A percentile compares a stretch with the other conserved stretches of the same genome.
phyloP scores from a whole-genome alignment of 2,797 vertebrate species.

The Phaenicophaeus curvirostris region DNA sequence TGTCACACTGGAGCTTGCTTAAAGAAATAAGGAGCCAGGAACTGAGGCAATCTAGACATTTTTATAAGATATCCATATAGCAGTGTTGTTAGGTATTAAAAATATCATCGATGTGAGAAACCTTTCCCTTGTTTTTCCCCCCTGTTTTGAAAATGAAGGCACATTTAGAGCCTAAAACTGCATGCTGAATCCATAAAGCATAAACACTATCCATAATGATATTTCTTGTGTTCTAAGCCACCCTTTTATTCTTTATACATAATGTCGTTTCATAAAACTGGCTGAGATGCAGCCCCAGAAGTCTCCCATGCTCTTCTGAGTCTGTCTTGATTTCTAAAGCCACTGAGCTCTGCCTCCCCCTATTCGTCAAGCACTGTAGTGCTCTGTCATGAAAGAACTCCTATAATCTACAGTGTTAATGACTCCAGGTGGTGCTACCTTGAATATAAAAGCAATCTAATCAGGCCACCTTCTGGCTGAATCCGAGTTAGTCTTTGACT shows the following conservation, averaged over 20 bases:
- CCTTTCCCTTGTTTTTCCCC: background rate
- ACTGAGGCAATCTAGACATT: background rate
- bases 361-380: background rate
- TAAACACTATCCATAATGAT: background rate
- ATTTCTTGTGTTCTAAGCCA: background rate
- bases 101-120: background rate
- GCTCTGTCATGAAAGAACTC: background rate
- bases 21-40: background rate
- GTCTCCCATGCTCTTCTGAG: background rate
- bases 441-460: constrained; percentile 68
- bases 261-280: background rate
- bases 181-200: background rate
- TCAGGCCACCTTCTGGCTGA: constrained; percentile 72
- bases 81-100: background rate
- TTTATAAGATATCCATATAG: background rate
- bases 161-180: background rate
- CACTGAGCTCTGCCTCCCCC: background rate
- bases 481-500: constrained; percentile 45
- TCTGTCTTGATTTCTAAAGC: background rate
- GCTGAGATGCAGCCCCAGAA: background rate
- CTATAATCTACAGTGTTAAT: constrained; percentile 1
- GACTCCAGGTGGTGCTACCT: constrained; percentile 31
- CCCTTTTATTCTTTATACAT: background rate
- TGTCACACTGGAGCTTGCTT: background rate
- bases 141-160: background rate